These are phyloP conservation scores for Crotalus tigris DNA, from an alignment of 2,113 vertebrate species.

Conservation along the genomic window DNA sequence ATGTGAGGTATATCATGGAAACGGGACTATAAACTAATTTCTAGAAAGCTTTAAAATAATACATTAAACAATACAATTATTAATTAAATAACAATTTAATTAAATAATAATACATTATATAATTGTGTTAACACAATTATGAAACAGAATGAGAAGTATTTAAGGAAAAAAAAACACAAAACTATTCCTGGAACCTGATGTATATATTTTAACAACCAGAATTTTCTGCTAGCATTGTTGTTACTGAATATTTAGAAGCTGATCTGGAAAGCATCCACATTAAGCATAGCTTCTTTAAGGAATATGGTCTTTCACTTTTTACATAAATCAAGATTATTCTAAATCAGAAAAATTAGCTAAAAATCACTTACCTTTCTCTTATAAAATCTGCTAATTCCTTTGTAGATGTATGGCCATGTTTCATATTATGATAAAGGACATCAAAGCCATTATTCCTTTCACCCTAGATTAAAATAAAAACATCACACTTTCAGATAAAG, in stretches of 20 bases:
- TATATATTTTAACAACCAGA: neutral
- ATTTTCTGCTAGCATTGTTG: neutral
- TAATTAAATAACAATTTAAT: neutral
- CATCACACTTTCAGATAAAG: slow-evolving; percentile 38
- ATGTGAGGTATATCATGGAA: neutral
- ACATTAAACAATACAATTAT: neutral
- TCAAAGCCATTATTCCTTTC: slow-evolving; percentile 98
- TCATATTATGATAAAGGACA: slow-evolving; percentile 98
- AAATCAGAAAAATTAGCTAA: neutral
- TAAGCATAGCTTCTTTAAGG: neutral
- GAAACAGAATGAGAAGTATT: neutral
- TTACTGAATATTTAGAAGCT: neutral
- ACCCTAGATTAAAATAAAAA: slow-evolving; percentile 75
- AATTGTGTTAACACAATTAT: neutral
- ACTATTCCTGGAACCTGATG: neutral
- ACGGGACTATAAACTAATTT: neutral
- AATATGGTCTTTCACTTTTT: neutral
- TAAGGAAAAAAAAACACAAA: neutral
- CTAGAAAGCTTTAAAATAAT: neutral
- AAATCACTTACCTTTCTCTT: slow-evolving; percentile 86
- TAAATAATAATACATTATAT: neutral
- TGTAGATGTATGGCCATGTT: slow-evolving; percentile 93
- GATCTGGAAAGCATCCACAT: neutral
- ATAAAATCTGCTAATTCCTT: slow-evolving; percentile 97
- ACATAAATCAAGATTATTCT: neutral